phyloP scores from a whole-genome alignment of 2,797 vertebrate genomes.

The Sebastes steindachneri region DNA sequence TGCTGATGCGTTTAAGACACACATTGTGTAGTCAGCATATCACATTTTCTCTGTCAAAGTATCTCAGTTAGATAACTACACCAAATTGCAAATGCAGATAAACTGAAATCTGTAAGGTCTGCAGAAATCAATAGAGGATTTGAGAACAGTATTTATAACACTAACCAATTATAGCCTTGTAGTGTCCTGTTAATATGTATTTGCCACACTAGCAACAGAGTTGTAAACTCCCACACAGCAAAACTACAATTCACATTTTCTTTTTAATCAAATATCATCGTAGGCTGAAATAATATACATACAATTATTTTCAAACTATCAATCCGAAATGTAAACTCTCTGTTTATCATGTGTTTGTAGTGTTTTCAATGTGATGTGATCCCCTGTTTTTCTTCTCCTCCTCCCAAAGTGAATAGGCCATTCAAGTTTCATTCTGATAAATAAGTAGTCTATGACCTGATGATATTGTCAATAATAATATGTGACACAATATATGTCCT shows the following conservation, averaged over 20 bases:
- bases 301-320: background rate
- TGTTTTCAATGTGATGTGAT: background rate
- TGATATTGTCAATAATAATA: background rate
- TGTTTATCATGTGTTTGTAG: background rate
- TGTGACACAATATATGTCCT: background rate
- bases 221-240: background rate
- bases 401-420: constrained; percentile 1
- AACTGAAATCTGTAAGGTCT: background rate
- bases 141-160: background rate
- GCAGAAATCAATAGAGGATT: background rate
- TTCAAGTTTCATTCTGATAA: background rate
- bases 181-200: too few relatives aligned
- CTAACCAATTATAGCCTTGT: too few relatives aligned
- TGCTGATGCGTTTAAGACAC: constrained; percentile 3
- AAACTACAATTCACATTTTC: background rate
- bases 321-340: background rate
- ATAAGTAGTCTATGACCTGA: background rate
- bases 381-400: background rate
- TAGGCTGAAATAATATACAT: background rate
- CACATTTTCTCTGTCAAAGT: background rate
- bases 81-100: background rate
- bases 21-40: background rate
- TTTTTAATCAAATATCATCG: background rate
- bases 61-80: background rate
- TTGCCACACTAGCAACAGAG: too few relatives aligned